phyloP scores from a whole-genome alignment of 92 coral and sea anemone species.

The Pocillopora meandrina region DNA sequence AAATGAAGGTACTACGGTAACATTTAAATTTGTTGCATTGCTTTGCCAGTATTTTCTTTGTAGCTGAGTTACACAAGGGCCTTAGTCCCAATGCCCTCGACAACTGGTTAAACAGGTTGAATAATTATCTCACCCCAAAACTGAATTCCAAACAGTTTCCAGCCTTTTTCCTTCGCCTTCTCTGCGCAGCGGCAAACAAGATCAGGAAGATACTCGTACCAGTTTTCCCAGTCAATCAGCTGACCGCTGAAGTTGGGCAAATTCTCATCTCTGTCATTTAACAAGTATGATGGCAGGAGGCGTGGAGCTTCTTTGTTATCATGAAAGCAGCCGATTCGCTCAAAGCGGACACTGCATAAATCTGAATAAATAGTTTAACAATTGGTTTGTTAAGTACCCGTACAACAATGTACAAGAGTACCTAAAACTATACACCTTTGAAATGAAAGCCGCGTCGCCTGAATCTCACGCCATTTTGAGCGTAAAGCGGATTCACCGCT shows the following conservation, averaged over 20 bases:
- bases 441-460: no score
- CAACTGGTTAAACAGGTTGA: background rate
- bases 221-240: slow-evolving; percentile 70
- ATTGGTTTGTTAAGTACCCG: no score
- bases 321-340: slow-evolving; percentile 26
- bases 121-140: slow-evolving; percentile 47
- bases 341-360: slow-evolving; percentile 25
- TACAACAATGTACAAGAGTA: no score
- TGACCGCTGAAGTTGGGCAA: slow-evolving; percentile 48
- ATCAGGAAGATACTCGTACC: slow-evolving; percentile 64
- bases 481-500: no score
- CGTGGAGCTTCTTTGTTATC: slow-evolving; percentile 34
- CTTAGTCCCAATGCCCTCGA: no score
- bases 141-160: slow-evolving; percentile 71
- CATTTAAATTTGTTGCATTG: no score
- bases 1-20: no score
- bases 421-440: no score
- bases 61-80: no score
- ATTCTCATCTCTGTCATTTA: slow-evolving; percentile 68
- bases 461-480: no score
- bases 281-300: slow-evolving; percentile 65
- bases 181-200: slow-evolving; percentile 88
- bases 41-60: no score
- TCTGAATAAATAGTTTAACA: background rate
- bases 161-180: slow-evolving; percentile 69